These are phyloP conservation scores for Yponomeuta malinellus DNA, from an alignment of 2,888 invertebrate genomes.

Conservation along the genomic window DNA sequence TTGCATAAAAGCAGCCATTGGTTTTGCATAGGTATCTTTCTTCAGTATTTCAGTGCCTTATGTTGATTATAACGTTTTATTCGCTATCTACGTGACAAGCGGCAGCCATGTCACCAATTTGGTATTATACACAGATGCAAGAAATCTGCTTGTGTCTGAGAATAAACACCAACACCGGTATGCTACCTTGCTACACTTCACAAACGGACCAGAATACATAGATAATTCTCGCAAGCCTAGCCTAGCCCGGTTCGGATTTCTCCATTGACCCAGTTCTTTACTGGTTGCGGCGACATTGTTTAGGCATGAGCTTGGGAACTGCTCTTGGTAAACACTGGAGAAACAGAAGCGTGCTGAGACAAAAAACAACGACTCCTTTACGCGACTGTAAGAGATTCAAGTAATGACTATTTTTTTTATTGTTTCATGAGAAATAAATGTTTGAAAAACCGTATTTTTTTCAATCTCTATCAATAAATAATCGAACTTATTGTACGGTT, in stretches of 20 bases:
- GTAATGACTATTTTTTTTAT: background rate
- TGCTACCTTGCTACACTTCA: background rate
- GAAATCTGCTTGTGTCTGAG: background rate
- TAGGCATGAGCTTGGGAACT: constrained; percentile 4
- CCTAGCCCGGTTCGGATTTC: constrained; percentile 13
- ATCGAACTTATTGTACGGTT: no score
- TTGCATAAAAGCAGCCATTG: no score
- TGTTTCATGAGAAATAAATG: no score
- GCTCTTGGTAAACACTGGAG: background rate
- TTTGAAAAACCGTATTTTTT: no score
- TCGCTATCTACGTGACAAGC: no score
- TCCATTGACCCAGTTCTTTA: constrained; percentile 15
- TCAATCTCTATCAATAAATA: no score
- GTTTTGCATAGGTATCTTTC: no score
- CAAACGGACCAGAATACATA: background rate
- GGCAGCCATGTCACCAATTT: no score
- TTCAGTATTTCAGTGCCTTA: no score
- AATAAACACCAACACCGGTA: background rate
- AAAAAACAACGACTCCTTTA: background rate
- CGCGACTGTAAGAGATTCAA: background rate
- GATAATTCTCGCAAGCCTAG: constrained; percentile 12
- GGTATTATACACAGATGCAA: background rate
- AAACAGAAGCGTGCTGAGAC: background rate
- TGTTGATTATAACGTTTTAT: no score
- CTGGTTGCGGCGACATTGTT: constrained; percentile 9